phyloP scores from a whole-genome alignment of 2,888 invertebrate species.

The Pammene aurita region DNA sequence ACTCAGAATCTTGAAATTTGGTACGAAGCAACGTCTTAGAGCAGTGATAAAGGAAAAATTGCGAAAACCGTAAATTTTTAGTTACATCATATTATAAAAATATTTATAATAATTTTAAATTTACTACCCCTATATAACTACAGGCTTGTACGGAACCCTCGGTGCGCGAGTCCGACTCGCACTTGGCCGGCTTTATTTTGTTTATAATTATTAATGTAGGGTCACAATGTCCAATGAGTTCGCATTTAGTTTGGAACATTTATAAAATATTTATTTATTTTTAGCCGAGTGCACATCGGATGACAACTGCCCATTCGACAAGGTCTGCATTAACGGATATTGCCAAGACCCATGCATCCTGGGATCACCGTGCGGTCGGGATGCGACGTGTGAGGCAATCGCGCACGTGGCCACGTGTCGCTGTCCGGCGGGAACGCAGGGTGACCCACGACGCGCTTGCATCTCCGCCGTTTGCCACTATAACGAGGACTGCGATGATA shows the following conservation, averaged over 20 bases:
- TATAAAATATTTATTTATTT: conserved; percentile 38
- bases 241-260: neutral
- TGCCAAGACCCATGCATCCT: conserved; percentile 90
- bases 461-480: conserved; percentile 93
- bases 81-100: too few species aligned
- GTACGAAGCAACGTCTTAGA: too few species aligned
- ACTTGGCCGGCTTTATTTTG: too few species aligned
- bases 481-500: conserved; percentile 93
- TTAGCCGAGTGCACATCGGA: conserved; percentile 91
- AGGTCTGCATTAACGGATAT: conserved; percentile 89
- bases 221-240: neutral
- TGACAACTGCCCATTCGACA: conserved; percentile 92
- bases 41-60: too few species aligned
- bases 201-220: too few species aligned
- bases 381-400: conserved; percentile 89
- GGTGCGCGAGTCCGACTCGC: too few species aligned
- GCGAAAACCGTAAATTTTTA: too few species aligned
- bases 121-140: too few species aligned
- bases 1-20: too few species aligned
- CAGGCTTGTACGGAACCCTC: too few species aligned
- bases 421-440: conserved; percentile 93
- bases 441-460: conserved; percentile 91
- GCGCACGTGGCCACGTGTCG: conserved; percentile 91
- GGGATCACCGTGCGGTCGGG: conserved; percentile 89
- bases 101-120: too few species aligned